These are phyloP conservation scores for Triplophysa siluroides DNA, from an alignment of 2,113 vertebrate genomes.

Conservation along the genomic window DNA sequence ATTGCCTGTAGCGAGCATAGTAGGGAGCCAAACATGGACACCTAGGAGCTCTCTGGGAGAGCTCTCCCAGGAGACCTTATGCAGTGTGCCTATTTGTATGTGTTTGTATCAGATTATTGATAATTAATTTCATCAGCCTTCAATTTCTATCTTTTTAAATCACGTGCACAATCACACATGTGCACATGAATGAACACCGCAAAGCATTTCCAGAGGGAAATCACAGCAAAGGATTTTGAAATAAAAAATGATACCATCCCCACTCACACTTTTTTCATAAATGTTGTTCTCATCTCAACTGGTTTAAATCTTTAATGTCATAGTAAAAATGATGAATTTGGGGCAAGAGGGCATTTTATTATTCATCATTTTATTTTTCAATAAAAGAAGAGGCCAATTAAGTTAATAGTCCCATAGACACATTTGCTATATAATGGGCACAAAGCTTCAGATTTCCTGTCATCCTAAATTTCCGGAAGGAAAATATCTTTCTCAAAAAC, in stretches of 20 bases:
- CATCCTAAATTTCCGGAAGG: no score
- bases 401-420: background rate
- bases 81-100: constrained; percentile 9
- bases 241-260: no score
- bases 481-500: background rate
- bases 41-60: constrained; percentile 1
- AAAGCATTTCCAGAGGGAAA: no score
- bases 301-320: no score
- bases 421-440: background rate
- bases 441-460: background rate
- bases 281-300: no score
- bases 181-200: no score
- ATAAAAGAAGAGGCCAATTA: background rate
- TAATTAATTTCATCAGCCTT: background rate
- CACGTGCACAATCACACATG: background rate
- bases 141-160: background rate
- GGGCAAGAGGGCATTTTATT: no score
- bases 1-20: constrained; percentile 36
- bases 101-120: constrained; percentile 24
- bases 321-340: no score
- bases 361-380: no score
- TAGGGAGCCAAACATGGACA: constrained; percentile 28
- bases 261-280: no score
- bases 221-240: no score
- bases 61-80: no score